These are phyloP conservation scores for Hybognathus amarus DNA, from an alignment of 2,797 vertebrate genomes.

Conservation along the genomic window DNA sequence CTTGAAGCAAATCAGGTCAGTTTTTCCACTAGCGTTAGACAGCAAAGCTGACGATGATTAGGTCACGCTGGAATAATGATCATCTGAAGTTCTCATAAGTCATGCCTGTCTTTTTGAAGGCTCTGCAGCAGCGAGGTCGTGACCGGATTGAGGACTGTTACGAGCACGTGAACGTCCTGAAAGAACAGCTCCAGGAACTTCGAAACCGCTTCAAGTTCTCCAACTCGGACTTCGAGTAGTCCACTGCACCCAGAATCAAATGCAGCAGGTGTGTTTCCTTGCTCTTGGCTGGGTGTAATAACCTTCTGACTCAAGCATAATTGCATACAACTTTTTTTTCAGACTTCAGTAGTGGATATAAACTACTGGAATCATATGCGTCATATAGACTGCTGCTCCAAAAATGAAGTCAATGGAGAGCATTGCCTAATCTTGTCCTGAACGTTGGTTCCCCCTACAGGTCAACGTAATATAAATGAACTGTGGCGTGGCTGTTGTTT, in stretches of 20 bases:
- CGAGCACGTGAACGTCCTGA: slow-evolving; percentile 75
- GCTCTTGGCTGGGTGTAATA: not conserved
- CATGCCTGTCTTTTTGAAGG: slow-evolving; percentile 60
- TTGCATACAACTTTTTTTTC: not conserved
- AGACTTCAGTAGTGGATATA: not conserved
- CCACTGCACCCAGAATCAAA: slow-evolving; percentile 82
- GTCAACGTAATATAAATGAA: not conserved
- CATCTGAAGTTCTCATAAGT: slow-evolving; percentile 12
- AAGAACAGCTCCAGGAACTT: slow-evolving; percentile 80
- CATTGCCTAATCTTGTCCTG: not conserved
- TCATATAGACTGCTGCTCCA: not conserved
- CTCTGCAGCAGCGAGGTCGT: slow-evolving; percentile 69
- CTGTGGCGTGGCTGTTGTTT: not conserved
- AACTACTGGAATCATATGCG: not conserved
- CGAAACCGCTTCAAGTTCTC: slow-evolving; percentile 81
- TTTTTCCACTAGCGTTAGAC: not conserved
- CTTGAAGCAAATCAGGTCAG: not conserved
- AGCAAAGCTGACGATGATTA: slow-evolving; percentile 5
- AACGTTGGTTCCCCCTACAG: slow-evolving; percentile 17
- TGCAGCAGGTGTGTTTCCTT: slow-evolving; percentile 76
- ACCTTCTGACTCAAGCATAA: not conserved
- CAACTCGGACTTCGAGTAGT: slow-evolving; percentile 75
- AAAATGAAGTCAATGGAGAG: slow-evolving; percentile 13
- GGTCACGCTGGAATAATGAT: slow-evolving; percentile 1
- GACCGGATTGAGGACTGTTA: slow-evolving; percentile 84